phyloP scores from a whole-genome alignment of 1,140 invertebrate genomes.

The Teleopsis dalmanni region DNA sequence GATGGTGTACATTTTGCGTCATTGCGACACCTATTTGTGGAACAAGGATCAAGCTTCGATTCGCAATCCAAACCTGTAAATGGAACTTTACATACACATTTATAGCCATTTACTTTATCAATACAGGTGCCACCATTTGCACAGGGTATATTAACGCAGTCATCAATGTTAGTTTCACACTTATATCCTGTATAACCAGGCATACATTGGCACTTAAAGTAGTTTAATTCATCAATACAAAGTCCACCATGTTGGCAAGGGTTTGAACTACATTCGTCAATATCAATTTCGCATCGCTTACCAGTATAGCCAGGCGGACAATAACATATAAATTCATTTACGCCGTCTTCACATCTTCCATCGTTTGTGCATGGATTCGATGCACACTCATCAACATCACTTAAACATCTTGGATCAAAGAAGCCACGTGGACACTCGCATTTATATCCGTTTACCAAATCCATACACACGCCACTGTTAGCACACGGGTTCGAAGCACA shows the following conservation, averaged over 20 bases:
- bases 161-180: slow-evolving; percentile 83
- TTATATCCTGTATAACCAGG: slow-evolving; percentile 85
- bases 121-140: slow-evolving; percentile 84
- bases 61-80: slow-evolving; percentile 76
- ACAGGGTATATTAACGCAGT: slow-evolving; percentile 77
- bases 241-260: slow-evolving; percentile 86
- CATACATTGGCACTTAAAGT: slow-evolving; percentile 81
- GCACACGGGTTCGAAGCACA: slow-evolving; percentile 85
- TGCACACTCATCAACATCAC: slow-evolving; percentile 88
- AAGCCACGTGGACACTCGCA: slow-evolving; percentile 88
- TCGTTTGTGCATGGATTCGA: slow-evolving; percentile 76
- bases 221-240: slow-evolving; percentile 74
- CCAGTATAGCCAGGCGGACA: slow-evolving; percentile 79
- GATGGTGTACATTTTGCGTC: slow-evolving; percentile 81
- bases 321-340: slow-evolving; percentile 87
- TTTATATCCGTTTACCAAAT: slow-evolving; percentile 75
- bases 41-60: slow-evolving; percentile 77
- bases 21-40: slow-evolving; percentile 77
- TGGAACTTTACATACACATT: slow-evolving; percentile 82
- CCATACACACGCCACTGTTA: slow-evolving; percentile 82
- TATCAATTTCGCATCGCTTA: slow-evolving; percentile 78
- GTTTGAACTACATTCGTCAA: slow-evolving; percentile 85
- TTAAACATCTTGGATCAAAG: slow-evolving; percentile 79
- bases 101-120: slow-evolving; percentile 79
- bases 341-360: slow-evolving; percentile 81